Base-by-base conservation (phyloP, 2,888 invertebrate species). In the Drosophila falleni region DNA sequence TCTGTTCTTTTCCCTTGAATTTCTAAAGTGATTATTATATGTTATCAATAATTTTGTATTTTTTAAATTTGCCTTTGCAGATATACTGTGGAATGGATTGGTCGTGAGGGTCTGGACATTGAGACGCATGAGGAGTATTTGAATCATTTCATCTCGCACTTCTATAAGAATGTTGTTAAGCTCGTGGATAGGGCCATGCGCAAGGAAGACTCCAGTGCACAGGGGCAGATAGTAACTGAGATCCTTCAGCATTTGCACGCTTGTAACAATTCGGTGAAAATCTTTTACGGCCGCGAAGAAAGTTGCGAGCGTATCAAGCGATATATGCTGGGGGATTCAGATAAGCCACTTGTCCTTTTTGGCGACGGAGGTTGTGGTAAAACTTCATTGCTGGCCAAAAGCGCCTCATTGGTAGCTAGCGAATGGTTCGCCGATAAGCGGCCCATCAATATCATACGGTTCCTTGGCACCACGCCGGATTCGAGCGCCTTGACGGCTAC, bases 301-400 rank as follows among this genome's bases (percentile, higher is more conserved):
- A 97, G 96, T 84, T 93, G 99, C 70, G 94, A 95, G 78, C 95
- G 94, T 74, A 97, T 98, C 49, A 95, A 96, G 90, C 94, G 95
- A 58, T 97, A 98, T 92, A 97, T 98, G 96, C 94, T 95, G 83
- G 97, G 96, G 49, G 95, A 95, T 68, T 96, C 96, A 15, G 97
- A 97, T 89, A 97, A 97, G 90, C 98, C 98, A 1, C 93, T 98
- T 67, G 97, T 98, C 19, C 93, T 99, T 62, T 97, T 97, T 91
- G 99, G 99, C 37, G 98, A 98, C 94, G 95, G 98, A 90, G 99
- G 99, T 44, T 99, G 99, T 90, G 99, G 99, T 0, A 99, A 99
- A 93, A 99, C 99, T 0, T 99, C 99, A 16, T 94, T 99, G 0
- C 93, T 99, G 66, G 97, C 99, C 0, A 98, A 98, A 93, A 96